Percentiles rank a stretch among this genome's conserved stretches.
Evolutionary conservation across 2,113 vertebrate genomes (phyloP).

Genomic region (Pholis gunnellus): DNA sequence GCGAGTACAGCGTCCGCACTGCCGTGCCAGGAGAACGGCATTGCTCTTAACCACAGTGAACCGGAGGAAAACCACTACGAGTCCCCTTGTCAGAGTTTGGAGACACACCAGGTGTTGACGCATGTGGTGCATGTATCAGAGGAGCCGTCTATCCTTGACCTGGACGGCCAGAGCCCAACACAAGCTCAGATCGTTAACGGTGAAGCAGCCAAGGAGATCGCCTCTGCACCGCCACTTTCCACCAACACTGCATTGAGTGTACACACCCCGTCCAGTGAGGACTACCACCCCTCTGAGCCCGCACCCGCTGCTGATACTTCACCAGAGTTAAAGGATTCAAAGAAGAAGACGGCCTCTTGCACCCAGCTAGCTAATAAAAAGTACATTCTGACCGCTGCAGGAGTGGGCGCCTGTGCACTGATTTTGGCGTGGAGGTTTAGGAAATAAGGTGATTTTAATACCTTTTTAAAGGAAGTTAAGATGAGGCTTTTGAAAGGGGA

Average conservation of each 20-base stretch:
- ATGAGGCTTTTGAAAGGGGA: constrained; percentile 34
- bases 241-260: neutral
- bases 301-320: neutral
- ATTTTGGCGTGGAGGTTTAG: constrained; percentile 77
- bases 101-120: constrained; percentile 31
- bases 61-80: constrained; percentile 76
- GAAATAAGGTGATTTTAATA: constrained; percentile 56
- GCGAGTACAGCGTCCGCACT: neutral
- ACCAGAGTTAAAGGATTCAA: constrained; percentile 10
- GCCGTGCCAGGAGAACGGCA: constrained; percentile 55
- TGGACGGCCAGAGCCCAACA: constrained; percentile 40
- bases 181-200: constrained; percentile 40
- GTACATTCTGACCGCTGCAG: constrained; percentile 70
- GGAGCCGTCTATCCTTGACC: constrained; percentile 66
- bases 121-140: constrained; percentile 38
- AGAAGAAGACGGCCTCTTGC: neutral
- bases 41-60: constrained; percentile 41
- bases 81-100: constrained; percentile 46
- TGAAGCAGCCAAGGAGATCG: constrained; percentile 28
- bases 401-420: constrained; percentile 65
- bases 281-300: neutral
- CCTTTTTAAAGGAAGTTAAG: constrained; percentile 35
- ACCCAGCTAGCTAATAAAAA: constrained; percentile 29
- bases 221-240: neutral
- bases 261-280: neutral